Conservation (phyloP, 2,113 vertebrate genomes). For the zebrafish (Danio rerio) region GRCz12tu NC_133190.1:27994501-27995000, state of each 20-base stretch:
- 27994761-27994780: neutral
- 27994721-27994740: neutral
- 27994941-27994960: neutral
- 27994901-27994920: neutral
- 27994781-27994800: neutral
- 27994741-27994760: neutral
- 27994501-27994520: too few species aligned
- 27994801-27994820: neutral
- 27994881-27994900: neutral
- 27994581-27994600: neutral
- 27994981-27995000: too few species aligned
- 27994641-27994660: neutral
- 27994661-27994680: slow-evolving; percentile 36
- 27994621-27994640: neutral
- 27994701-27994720: neutral
- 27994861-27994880: neutral
- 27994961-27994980: too few species aligned
- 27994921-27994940: neutral
- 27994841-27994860: neutral
- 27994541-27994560: neutral
- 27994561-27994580: neutral
- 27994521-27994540: neutral
- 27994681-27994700: neutral
- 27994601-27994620: neutral
- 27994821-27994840: neutral